phyloP scores from a whole-genome alignment of 1,140 invertebrate genomes.

The Drosophila novamexicana region DNA sequence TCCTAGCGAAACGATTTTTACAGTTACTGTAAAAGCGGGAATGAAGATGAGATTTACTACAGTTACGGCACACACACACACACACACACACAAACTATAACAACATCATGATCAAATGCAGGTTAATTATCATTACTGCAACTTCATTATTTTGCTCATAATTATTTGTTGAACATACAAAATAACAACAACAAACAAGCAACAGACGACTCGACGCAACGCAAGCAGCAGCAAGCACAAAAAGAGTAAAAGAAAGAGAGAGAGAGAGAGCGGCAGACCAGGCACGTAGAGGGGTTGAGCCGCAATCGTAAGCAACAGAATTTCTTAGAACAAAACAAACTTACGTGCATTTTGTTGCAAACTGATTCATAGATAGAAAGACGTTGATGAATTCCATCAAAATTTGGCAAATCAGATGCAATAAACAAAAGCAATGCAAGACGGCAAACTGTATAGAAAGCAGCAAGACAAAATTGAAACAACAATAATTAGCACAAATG shows the following conservation, averaged over 20 bases:
- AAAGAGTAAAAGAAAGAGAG: slow-evolving; percentile 1
- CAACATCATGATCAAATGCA: slow-evolving; percentile 28
- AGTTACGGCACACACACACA: slow-evolving; percentile 10
- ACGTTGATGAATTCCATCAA: neutral
- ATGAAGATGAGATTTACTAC: slow-evolving; percentile 43
- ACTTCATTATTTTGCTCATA: slow-evolving; percentile 42
- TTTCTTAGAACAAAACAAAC: neutral
- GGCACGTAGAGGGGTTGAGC: neutral
- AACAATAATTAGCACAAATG: too few relatives aligned
- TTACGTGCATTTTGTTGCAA: neutral
- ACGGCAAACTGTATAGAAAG: neutral
- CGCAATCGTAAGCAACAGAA: neutral
- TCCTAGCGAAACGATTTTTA: slow-evolving; percentile 28
- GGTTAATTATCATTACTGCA: slow-evolving; percentile 49
- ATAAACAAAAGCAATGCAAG: neutral
- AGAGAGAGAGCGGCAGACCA: slow-evolving; percentile 1
- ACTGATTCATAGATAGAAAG: neutral
- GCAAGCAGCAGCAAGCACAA: slow-evolving; percentile 4
- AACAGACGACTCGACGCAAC: slow-evolving; percentile 25
- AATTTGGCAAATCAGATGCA: too few relatives aligned
- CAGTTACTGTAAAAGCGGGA: slow-evolving; percentile 65
- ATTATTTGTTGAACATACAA: slow-evolving; percentile 32
- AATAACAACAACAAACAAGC: slow-evolving; percentile 38
- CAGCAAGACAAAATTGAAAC: too few relatives aligned
- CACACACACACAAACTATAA: neutral